phyloP scores from a whole-genome alignment of 2,888 invertebrate genomes.

The Trachelus stipa region DNA sequence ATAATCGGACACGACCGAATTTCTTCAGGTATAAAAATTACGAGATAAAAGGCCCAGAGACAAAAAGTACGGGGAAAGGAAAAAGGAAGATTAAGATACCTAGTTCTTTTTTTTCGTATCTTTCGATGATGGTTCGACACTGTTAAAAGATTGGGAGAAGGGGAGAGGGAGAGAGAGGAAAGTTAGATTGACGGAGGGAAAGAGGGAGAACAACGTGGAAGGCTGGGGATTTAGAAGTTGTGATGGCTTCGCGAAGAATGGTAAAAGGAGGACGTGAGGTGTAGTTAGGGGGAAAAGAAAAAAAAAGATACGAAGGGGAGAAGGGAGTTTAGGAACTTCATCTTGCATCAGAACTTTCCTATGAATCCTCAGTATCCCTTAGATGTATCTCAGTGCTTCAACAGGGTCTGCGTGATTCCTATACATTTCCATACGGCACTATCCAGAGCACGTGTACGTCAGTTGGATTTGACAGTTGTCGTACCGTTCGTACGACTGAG shows the following conservation, averaged over 20 bases:
- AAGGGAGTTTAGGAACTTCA: neutral
- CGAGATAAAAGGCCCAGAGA: neutral
- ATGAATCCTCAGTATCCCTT: too few relatives aligned
- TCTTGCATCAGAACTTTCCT: slow-evolving; percentile 7
- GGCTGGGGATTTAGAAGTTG: slow-evolving; percentile 34
- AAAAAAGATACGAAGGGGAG: neutral
- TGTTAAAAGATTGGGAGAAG: neutral
- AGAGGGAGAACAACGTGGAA: slow-evolving; percentile 11
- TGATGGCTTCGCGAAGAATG: slow-evolving; percentile 32
- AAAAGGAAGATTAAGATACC: too few relatives aligned
- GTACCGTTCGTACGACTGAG: too few relatives aligned
- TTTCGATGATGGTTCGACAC: neutral
- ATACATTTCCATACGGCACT: too few relatives aligned
- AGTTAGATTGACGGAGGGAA: slow-evolving; percentile 15
- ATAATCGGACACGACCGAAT: too few relatives aligned
- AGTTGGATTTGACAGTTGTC: too few relatives aligned
- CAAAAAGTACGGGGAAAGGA: neutral
- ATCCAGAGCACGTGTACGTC: too few relatives aligned
- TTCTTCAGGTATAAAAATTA: too few relatives aligned
- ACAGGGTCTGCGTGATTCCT: too few relatives aligned
- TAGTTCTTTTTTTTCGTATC: too few relatives aligned
- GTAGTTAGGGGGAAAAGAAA: too few relatives aligned
- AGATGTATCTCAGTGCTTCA: too few relatives aligned
- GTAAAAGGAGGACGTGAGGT: slow-evolving; percentile 23
- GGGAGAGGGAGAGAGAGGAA: slow-evolving; percentile 12